Evolutionary conservation across 2,888 invertebrate species (phyloP).

Genomic region (Drosophila mayaguana): DNA sequence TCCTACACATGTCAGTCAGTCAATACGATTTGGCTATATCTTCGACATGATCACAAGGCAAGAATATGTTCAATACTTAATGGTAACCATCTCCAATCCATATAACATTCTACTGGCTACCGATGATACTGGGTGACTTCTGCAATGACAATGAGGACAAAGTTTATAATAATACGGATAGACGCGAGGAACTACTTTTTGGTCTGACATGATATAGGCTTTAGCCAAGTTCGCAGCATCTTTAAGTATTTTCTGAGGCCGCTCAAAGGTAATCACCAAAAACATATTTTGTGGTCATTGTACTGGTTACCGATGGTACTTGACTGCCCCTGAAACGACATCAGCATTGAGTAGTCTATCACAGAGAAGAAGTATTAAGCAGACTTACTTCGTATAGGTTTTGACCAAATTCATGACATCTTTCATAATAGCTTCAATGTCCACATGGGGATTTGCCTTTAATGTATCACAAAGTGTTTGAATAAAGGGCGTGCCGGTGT

Average conservation of each 20-base stretch:
- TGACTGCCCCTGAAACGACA: slow-evolving; percentile 72
- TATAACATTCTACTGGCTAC: neutral
- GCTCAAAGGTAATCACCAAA: slow-evolving; percentile 80
- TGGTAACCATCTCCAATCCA: neutral
- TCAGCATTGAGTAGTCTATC: neutral
- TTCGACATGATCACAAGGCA: slow-evolving; percentile 28
- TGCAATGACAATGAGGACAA: neutral
- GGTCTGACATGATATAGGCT: neutral
- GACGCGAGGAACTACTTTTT: neutral
- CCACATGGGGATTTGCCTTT: slow-evolving; percentile 29
- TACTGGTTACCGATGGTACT: slow-evolving; percentile 82
- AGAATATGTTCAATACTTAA: neutral
- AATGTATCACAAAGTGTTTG: slow-evolving; percentile 81
- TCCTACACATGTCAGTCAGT: slow-evolving; percentile 18
- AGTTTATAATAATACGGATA: neutral
- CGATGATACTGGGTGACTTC: neutral
- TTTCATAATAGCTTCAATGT: slow-evolving; percentile 82
- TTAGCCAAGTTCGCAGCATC: neutral
- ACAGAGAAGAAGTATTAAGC: neutral
- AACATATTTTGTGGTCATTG: slow-evolving; percentile 80
- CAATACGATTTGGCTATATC: slow-evolving; percentile 11
- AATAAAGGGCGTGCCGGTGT: slow-evolving; percentile 83
- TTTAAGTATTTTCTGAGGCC: neutral
- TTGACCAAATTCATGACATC: slow-evolving; percentile 61
- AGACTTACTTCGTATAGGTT: slow-evolving; percentile 64